phyloP scores from a whole-genome alignment of 2,113 vertebrate species.

The Psammodynastes pulverulentus region DNA sequence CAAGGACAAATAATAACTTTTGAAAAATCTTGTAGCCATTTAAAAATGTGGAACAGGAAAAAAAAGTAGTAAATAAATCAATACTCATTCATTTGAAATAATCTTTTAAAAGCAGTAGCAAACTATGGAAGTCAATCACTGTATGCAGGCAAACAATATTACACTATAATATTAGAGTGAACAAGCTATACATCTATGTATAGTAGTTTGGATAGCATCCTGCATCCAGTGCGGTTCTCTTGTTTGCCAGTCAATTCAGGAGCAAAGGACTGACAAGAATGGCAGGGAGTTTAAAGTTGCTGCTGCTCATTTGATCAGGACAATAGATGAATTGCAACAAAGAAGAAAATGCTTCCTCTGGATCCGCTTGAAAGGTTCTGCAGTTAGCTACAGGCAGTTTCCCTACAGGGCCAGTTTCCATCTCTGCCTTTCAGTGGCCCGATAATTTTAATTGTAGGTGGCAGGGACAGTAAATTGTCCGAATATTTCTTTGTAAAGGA shows the following conservation, averaged over 20 bases:
- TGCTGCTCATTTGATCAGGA: not conserved
- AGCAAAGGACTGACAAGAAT: not conserved
- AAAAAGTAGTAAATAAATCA: not conserved
- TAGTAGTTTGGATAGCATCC: not conserved
- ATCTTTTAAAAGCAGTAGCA: not conserved
- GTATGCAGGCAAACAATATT: not conserved
- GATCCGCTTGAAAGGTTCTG: not conserved
- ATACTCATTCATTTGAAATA: not conserved
- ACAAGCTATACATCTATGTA: not conserved
- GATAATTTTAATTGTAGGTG: conserved; percentile 53
- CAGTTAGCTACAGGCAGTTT: not conserved
- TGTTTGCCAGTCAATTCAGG: not conserved
- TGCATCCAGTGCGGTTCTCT: not conserved
- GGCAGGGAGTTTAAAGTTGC: not conserved
- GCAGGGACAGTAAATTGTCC: not conserved
- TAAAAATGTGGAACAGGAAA: not conserved
- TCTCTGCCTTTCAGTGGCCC: not conserved
- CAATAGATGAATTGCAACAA: not conserved
- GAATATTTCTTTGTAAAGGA: not conserved
- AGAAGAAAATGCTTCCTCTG: not conserved
- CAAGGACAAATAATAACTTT: not conserved
- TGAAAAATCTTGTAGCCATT: not conserved
- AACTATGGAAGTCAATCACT: not conserved
- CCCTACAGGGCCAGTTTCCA: not conserved
- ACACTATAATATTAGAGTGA: not conserved